A percentile compares a stretch with the other conserved stretches of the same genome.
phyloP scores from a whole-genome alignment of 2,797 vertebrate species.

The Gephyroberyx darwinii region DNA sequence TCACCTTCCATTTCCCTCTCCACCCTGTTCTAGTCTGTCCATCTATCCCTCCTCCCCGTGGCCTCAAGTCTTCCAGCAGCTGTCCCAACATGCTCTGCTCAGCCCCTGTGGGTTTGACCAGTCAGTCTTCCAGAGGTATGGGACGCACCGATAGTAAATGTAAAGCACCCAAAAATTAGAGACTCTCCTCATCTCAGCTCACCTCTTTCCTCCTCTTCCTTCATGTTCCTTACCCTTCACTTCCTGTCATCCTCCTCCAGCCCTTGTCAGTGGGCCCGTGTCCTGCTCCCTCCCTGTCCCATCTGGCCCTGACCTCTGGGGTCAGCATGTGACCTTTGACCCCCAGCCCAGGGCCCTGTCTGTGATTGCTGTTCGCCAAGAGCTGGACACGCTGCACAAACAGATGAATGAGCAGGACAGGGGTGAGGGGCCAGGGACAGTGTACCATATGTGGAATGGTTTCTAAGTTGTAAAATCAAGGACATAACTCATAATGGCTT shows the following conservation, averaged over 20 bases:
- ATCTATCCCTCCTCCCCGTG: constrained; percentile 57
- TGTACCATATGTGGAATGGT: constrained; percentile 1
- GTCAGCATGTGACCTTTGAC: constrained; percentile 71
- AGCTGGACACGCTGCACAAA: constrained; percentile 88
- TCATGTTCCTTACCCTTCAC: constrained; percentile 42
- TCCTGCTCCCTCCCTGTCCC: constrained; percentile 71
- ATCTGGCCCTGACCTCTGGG: constrained; percentile 71
- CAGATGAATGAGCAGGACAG: constrained; percentile 86
- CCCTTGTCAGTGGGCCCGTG: constrained; percentile 78
- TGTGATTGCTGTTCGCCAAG: constrained; percentile 86
- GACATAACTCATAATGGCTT: background rate
- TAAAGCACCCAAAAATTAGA: constrained; percentile 11
- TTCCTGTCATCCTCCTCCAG: constrained; percentile 78
- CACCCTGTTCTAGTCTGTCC: constrained; percentile 64
- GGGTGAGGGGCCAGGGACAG: constrained; percentile 67
- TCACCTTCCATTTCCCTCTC: constrained; percentile 53
- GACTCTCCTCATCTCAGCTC: constrained; percentile 10
- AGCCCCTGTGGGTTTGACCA: constrained; percentile 52
- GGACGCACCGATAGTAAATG: constrained; percentile 22
- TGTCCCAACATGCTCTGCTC: constrained; percentile 79
- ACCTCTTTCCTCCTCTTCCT: constrained; percentile 34
- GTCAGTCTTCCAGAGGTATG: constrained; percentile 69
- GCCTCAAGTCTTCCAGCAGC: constrained; percentile 76
- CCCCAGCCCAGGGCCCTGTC: constrained; percentile 70
- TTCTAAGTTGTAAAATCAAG: constrained; percentile 1